phyloP scores from a whole-genome alignment of 2,888 invertebrate genomes.

The Sepioteuthis lessoniana region DNA sequence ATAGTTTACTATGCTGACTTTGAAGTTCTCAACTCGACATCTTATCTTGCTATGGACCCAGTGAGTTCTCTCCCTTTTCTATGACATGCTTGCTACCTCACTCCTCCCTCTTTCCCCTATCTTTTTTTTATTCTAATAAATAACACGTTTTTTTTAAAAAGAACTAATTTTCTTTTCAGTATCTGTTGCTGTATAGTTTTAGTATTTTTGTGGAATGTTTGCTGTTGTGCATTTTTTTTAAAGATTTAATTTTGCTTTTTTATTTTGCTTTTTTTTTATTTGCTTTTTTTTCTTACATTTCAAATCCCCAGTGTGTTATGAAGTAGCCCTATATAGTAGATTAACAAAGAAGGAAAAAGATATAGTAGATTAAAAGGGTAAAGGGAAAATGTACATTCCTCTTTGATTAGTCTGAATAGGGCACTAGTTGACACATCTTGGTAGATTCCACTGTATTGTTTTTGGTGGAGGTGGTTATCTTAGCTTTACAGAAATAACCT shows the following conservation, averaged over 20 bases:
- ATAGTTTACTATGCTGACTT: slow-evolving; percentile 48
- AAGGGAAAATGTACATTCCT: no score
- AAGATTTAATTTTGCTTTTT: not conserved
- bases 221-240: not conserved
- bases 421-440: no score
- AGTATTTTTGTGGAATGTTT: not conserved
- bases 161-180: slow-evolving; percentile 17
- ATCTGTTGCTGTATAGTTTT: not conserved
- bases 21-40: slow-evolving; percentile 50
- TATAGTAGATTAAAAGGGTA: no score
- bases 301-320: not conserved
- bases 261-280: not conserved
- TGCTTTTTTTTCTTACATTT: not conserved
- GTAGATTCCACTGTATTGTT: no score
- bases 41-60: slow-evolving; percentile 45
- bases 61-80: slow-evolving; percentile 52
- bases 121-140: not conserved
- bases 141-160: not conserved
- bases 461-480: no score
- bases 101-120: not conserved
- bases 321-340: not conserved
- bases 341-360: no score
- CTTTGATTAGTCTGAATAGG: no score
- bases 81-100: slow-evolving; percentile 55
- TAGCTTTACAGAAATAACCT: no score